These are phyloP conservation scores for Danaus plexippus DNA, from an alignment of 1,140 invertebrate genomes.

Conservation along the genomic window DNA sequence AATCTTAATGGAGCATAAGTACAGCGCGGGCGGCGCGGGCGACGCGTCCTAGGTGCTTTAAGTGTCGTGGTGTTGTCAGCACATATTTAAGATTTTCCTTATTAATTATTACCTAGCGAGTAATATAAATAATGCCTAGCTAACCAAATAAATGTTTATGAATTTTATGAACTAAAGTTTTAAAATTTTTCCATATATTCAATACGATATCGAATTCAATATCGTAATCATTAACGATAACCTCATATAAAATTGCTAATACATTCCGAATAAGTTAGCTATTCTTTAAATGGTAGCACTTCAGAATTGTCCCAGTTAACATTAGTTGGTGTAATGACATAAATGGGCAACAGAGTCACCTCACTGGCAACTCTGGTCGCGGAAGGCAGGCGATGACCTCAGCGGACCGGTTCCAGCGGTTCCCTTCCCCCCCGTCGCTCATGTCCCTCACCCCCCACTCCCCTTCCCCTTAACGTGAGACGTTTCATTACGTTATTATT, in stretches of 20 bases:
- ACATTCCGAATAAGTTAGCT: conserved; percentile 21
- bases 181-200: no score
- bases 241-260: conserved; percentile 7
- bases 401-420: conserved; percentile 55
- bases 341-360: conserved; percentile 43
- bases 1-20: conserved; percentile 71
- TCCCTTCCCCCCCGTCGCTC: conserved; percentile 20
- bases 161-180: no score
- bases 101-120: no score
- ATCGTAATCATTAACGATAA: no score
- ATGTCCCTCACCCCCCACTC: conserved; percentile 17
- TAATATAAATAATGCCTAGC: no score
- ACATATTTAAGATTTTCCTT: conserved; percentile 1
- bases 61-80: conserved; percentile 43
- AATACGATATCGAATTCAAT: no score
- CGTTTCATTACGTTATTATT: conserved; percentile 71
- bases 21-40: conserved; percentile 42
- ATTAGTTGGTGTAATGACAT: conserved; percentile 44
- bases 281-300: conserved; percentile 32
- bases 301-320: conserved; percentile 39
- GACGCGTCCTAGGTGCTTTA: conserved; percentile 46
- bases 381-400: conserved; percentile 70
- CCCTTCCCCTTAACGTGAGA: conserved; percentile 41
- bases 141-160: no score
- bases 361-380: conserved; percentile 54